Evolutionary conservation across 1,140 invertebrate genomes (phyloP), one percentile per base, ranked within the genome.

Genomic region (Pseudomyrmex concolor): DNA sequence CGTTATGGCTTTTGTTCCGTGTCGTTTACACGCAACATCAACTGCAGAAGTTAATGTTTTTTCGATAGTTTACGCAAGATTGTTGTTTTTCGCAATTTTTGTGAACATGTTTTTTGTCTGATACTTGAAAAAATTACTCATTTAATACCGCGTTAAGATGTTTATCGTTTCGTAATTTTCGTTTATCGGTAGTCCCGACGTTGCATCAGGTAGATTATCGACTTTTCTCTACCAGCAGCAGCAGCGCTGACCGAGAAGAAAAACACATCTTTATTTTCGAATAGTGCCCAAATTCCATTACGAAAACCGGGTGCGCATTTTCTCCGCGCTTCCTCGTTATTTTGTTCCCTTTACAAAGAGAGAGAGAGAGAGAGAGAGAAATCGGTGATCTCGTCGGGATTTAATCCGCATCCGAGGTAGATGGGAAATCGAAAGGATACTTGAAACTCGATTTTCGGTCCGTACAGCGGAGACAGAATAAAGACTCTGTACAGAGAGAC

Each of bases 381-480:
- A 66, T 77, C 71, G 71, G 48, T 80, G 77, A 86, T 86, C 71
- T 64, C 71, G 54, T 13, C 13, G 84, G 70, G 67, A 83, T 85
- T 87, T 83, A 77, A 87, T 85, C 60, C 77, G 62, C 51, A 54
- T 82, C 62, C 10, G 60, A 22, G 43, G 34, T 45, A 54, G 55
- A 82, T 43, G 55, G 54, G 5, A 50, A 73, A 62, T 17, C 64
- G 66, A 73, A 62, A 68, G 57, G 50, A 80, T 80, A 83, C 71
- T 83, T 80, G 67, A 45, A 86, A 86, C 76, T 83, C 84, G 64
- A 77, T 87, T 71, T 84, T 81, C 63, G 34, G n/a, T 59, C 50
- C 51, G 68, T 48, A 77, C 22, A 80, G 54, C 10, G 22, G 43
- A 78, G 43, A 64, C 50, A 54, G 80, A 77, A 84, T 84, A 83